Conservation (phyloP, 2,888 invertebrate species). For the Aphodius sticticus region DNA sequence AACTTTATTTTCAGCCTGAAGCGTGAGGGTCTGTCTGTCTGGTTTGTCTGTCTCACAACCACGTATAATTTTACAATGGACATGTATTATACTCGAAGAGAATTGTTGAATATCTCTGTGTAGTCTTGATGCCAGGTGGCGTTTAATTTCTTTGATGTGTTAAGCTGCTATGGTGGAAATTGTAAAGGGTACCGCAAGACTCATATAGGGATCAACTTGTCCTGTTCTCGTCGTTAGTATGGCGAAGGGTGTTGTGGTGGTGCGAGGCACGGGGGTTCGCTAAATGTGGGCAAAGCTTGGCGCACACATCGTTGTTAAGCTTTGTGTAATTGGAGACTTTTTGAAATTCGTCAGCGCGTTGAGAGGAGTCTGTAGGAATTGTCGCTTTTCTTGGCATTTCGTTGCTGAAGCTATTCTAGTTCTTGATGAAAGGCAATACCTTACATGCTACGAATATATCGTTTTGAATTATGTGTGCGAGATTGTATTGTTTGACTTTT, state of each 20-base stretch:
- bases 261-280: neutral
- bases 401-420: too few relatives aligned
- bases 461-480: too few relatives aligned
- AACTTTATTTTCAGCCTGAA: neutral
- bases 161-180: neutral
- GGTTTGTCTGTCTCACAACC: neutral
- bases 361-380: neutral
- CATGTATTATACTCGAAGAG: neutral
- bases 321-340: neutral
- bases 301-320: neutral
- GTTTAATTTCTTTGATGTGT: neutral
- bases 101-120: neutral
- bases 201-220: neutral
- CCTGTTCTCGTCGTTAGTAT: neutral
- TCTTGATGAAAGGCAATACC: too few relatives aligned
- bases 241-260: neutral
- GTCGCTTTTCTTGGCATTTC: too few relatives aligned
- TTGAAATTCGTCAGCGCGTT: neutral
- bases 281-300: neutral
- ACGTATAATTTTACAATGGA: neutral
- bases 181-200: neutral
- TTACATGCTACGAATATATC: too few relatives aligned
- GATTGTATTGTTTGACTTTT: too few relatives aligned
- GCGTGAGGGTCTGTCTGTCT: neutral
- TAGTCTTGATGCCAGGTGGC: neutral